Base-by-base conservation (phyloP, 2,797 vertebrate genomes). In the Eulemur albifrons region DNA sequence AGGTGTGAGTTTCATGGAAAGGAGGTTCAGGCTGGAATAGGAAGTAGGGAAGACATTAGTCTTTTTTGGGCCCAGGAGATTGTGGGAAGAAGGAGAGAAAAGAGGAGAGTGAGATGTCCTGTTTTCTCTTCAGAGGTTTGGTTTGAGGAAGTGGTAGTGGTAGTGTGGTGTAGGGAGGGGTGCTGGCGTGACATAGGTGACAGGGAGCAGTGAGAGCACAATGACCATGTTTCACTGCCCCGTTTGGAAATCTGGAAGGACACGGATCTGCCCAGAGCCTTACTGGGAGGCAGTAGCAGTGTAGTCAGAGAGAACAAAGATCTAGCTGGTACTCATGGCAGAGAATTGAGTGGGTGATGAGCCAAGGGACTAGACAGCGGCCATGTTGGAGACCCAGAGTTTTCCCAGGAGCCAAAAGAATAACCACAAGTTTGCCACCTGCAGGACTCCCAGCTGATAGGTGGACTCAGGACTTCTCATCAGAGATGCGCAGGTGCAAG, bases 141-240 rank as follows among this genome's bases (percentile, higher is more conserved):
- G 11, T 52, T 63, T 94, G 65, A 40, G 61, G 30, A 17, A 27
- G 6, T 3, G 11, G 7, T 13, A 23, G 48, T 17, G 7, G 20
- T 18, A 5, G 2, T 38, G 5, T 50, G 18, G 45, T 11, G 48
- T 40, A 17, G 1, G 4, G 5, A 67, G 38, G 17, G 7, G 4
- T 30, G 4, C 21, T 40, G 73, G 32, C 27, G 2, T 50, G 32
- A n/a, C 18, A 1, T 7, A 27, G 45, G 23, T 67, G 5, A 59
- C n/a, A 52, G 54, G 18, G 23, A 77, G 4, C 73, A 57, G n/a
- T 4, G 13, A 63, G 23, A 8, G 14, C 35, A 61, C 7, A 38
- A 8, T 32, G 32, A 2, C 21, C 7, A 1, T 0, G 0, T 12
- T 35, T 35, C 67, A 27, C 43, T 2, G 1, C 1, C 15, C 17